Evolutionary conservation across 2,797 vertebrate genomes (phyloP), one percentile per base, ranked within the genome.

Genomic region (Cetoscarus ocellatus): DNA sequence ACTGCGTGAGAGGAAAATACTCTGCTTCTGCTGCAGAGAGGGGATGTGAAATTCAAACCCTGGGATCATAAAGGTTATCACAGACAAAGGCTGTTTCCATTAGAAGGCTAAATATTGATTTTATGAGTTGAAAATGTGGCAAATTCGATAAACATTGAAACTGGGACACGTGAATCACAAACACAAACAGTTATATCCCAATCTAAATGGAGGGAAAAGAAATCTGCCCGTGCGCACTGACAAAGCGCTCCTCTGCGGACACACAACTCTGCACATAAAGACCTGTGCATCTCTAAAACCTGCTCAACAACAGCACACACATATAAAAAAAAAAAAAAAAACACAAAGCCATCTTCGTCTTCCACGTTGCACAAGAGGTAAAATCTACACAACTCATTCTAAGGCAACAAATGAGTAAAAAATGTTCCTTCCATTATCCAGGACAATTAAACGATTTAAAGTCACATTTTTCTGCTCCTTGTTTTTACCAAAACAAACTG

Each of bases 161-260:
- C 8, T 40, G n/a, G 6, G 36, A 34, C n/a, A 34, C 13, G 10
- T 15, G 35, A 45, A 17, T 36, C 9, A 19, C 6, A 1, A 27
- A 19, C 10, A 1, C 19, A 34, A 11, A 8, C 6, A 18, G 56
- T 3, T 36, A 70, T 38, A 39, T 64, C 3, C 5, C 40, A 69
- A 43, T 70, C 57, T 9, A 77, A 77, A 73, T 49, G 0, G 68
- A 18, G 11, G 52, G 34, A 51, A 61, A 19, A 51, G 52, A 49
- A 7, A 60, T 39, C 18, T 45, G 43, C 54, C 54, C 1, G 52
- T 17, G 56, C 60, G 12, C 61, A 57, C 12, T 39, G 63, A 70
- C 43, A 34, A 71, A 70, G 74, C 50, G 75, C 53, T 58, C 68
- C 65, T 79, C 45, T 75, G 71, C 75, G 70, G 79, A 78, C 63